Base-by-base conservation (phyloP, 1,140 invertebrate species). In the Phymastichus coffea region DNA sequence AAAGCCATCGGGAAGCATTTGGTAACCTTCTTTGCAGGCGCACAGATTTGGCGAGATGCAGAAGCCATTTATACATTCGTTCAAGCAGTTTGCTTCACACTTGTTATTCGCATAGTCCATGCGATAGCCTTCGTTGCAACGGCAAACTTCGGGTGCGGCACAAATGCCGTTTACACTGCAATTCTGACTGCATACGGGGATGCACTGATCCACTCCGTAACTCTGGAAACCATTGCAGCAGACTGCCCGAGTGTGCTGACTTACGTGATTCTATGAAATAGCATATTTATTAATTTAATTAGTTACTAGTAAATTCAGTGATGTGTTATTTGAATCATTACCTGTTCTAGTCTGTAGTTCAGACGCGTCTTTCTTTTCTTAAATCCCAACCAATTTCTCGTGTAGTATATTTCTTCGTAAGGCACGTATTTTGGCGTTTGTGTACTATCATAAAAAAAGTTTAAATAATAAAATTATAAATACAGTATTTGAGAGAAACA, bases 161-260 rank as follows among this genome's bases (percentile, higher is more conserved):
- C 86, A 88, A 23, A 81, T 78, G 3, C 85, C 86, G 64, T 88
- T 86, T 23, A 79, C 74, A 17, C 9, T 3, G 64, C 83, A 84
- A 8, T 73, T 67, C 4, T 73, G 64, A 38, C 77, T 70, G 57
- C 83, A 85, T 15, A 66, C 68, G 1, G 81, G 73, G 30, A 75
- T 63, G 62, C 83, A 84, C 8, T 73, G 40, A 40, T 14, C 30
- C 6, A 8, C 14, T 33, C 14, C 14, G 14, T 33, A 6, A 33
- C 30, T 6, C 6, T 8, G 7, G 30, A 8, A 33, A 14, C 30
- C 30, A 2, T 77, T 70, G 65, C 87, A 88, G 64, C 87, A 88
- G 2, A 79, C 75, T 41, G 81, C 7, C 3, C 54, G 19, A 6
- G 0, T 41, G 0, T 37, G 43, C 2, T 10, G 55, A 4, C 8